Base-by-base conservation (phyloP, 2,888 invertebrate genomes). In the Agonopterix subpropinquella region DNA sequence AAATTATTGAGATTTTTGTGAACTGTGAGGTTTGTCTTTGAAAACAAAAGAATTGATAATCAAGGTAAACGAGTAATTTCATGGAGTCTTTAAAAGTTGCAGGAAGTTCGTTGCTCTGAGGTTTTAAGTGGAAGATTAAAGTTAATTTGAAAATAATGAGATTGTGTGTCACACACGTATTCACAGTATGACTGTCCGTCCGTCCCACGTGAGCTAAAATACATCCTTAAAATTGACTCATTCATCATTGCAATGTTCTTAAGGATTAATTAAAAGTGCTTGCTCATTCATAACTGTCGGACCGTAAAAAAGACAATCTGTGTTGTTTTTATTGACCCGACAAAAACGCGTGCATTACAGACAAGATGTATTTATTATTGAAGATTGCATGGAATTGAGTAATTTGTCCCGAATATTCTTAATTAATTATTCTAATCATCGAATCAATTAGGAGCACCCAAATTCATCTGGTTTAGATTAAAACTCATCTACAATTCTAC, bases 71-170 rank as follows among this genome's bases (percentile, higher is more conserved):
- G 56, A 57, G 59, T 67, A 62, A 65, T 67, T 77, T 70, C 54
- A 57, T 64, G 67, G 62, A 60, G 41, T 43, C 58, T 57, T 69
- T 65, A 62, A 48, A 42, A 60, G 59, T 68, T 64, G 53, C 65
- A 75, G 79, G 77, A 80, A 81, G 85, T 82, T 81, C 76, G 73
- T 81, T 81, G 85, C 73, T 74, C 80, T 52, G 52, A 51, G 47
- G 58, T 62, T 51, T 53, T 75, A 76, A 77, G 73, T 77, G 71
- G 72, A 61, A 75, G 75, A 81, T 85, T 80, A 73, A 59, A 76
- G 73, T 72, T 83, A 83, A 85, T 84, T 84, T 80, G 67, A 71
- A 78, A 78, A 80, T 85, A 84, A 84, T 82, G 77, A 77, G 65
- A 61, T 57, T 55, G 65, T 67, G 74, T 67, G 74, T 71, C 76